Evolutionary conservation across 2,888 invertebrate genomes (phyloP).

Genomic region (Gisinianus flammeolus): DNA sequence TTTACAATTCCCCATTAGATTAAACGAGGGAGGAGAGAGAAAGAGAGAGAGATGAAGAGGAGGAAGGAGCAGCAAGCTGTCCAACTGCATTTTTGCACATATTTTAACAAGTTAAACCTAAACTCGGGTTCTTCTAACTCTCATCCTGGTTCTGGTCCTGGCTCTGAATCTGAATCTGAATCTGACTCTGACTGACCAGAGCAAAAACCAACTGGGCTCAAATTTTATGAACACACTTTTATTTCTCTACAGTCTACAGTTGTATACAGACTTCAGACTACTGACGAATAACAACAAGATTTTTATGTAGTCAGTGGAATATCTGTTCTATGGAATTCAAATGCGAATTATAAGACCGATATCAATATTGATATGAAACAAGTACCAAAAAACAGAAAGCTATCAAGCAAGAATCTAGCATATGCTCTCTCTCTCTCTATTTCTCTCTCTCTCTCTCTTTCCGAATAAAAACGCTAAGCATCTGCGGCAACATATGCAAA

Average conservation of each 20-base stretch:
- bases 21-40: not conserved
- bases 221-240: not conserved
- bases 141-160: not conserved
- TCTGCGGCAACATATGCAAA: not conserved
- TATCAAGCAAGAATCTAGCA: not conserved
- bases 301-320: not conserved
- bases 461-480: not conserved
- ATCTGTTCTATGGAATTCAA: not conserved
- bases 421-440: not conserved
- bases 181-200: not conserved
- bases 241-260: not conserved
- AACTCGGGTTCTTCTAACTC: not conserved
- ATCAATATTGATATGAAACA: not conserved
- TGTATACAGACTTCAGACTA: not conserved
- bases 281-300: not conserved
- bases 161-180: not conserved
- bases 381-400: not conserved
- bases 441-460: too few species aligned
- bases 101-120: not conserved
- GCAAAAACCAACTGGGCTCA: not conserved
- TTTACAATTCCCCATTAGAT: not conserved
- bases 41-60: not conserved
- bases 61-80: not conserved
- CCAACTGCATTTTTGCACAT: slow-evolving; percentile 2
- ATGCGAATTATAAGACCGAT: not conserved